Evolutionary conservation across 2,888 invertebrate species (phyloP), one percentile per base, ranked within the genome.

Genomic region (Rhagonycha lutea): DNA sequence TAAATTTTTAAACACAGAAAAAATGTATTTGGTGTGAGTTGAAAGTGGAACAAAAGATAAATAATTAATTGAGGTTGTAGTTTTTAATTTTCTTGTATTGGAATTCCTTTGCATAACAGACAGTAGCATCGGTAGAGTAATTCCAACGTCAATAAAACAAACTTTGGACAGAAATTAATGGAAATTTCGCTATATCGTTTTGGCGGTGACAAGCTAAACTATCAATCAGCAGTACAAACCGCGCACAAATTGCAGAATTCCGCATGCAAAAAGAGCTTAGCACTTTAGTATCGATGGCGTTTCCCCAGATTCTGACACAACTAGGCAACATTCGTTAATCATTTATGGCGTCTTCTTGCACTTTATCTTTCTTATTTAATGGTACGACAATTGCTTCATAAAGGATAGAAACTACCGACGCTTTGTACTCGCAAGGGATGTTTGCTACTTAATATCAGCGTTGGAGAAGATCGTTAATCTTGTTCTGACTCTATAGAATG

Each of bases 401-500:
- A 77, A 74, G 77, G 77, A 77, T 77, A 61, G 73, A 74, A 74
- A 69, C 63, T 32, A 73, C 70, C 73, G 79, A 76, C 76, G 76
- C 76, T 70, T 61, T 47, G 32, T 70, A 29, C 73, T 70, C 73
- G 73, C 63, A 74, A 67, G 73, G 78, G 84, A 84, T 84, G 82
- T 83, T 83, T 81, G 80, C 82, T 84, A 85, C 86, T 88, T 87
- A 88, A 88, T 88, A 88, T 88, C 87, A 87, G 85, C 85, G 85
- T 85, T 86, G 83, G 83, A 84, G 82, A 84, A 84, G 85, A 88
- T 88, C 88, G 87, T 88, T 88, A 88, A 88, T 88, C 88, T 88
- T 88, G 83, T 84, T 81, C 82, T 86, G 87, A 86, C 87, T 86
- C 85, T 86, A 86, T 84, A 87, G 87, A 87, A 87, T 87, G 87